These are phyloP conservation scores for Anniella stebbinsi DNA, from an alignment of 2,797 vertebrate species.

Conservation along the genomic window DNA sequence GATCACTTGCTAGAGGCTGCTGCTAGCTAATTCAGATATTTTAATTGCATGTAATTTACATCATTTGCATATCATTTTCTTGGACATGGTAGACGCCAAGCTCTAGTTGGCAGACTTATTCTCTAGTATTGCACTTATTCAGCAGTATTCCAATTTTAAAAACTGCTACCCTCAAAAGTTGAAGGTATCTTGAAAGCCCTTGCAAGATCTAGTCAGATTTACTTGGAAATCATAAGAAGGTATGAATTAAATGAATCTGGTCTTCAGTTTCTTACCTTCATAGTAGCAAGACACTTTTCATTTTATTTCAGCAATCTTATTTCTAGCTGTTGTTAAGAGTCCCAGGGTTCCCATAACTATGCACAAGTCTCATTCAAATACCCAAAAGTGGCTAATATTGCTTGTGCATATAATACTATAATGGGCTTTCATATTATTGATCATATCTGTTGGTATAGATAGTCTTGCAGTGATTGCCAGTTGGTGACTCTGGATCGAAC, in stretches of 20 bases:
- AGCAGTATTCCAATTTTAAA: not conserved
- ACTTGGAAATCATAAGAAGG: not conserved
- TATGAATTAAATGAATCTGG: not conserved
- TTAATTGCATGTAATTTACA: conserved; percentile 40
- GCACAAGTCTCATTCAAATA: not conserved
- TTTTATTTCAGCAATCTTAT: not conserved
- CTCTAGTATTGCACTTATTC: not conserved
- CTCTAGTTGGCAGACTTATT: not conserved
- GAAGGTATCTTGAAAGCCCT: not conserved
- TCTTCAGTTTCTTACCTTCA: not conserved
- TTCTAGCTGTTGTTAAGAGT: not conserved
- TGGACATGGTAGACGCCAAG: conserved; percentile 26
- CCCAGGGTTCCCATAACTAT: not conserved
- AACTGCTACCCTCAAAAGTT: not conserved
- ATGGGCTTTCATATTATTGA: not conserved
- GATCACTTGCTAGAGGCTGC: conserved; percentile 19
- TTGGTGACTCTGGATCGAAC: not conserved
- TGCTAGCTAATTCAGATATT: conserved; percentile 31
- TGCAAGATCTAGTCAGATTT: not conserved
- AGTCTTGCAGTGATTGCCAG: not conserved
- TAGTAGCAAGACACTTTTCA: not conserved
- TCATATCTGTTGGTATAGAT: not conserved
- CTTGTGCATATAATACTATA: not conserved
- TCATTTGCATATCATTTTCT: conserved; percentile 46
- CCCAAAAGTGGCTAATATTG: not conserved